Conservation (phyloP, 2,797 vertebrate genomes). For the Channa striata region DNA sequence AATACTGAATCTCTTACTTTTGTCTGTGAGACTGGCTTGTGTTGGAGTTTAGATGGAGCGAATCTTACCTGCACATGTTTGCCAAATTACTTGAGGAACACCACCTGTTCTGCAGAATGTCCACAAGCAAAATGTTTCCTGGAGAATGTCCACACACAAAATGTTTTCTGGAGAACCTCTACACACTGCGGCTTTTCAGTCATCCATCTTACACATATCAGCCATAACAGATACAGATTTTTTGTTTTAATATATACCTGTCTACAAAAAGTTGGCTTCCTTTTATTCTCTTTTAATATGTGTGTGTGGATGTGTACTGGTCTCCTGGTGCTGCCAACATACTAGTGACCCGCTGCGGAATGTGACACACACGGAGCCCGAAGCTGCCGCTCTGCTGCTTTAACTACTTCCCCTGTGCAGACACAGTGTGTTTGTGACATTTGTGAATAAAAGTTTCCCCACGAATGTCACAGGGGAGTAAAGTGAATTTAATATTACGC, state of each 20-base stretch:
- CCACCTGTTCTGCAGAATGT: neutral
- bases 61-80: neutral
- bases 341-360: neutral
- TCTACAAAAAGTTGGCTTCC: no score
- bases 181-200: neutral
- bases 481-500: neutral
- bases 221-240: neutral
- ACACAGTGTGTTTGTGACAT: neutral
- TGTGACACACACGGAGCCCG: neutral
- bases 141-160: neutral
- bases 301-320: neutral
- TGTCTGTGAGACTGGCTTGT: neutral
- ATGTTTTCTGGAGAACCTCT: neutral
- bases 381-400: neutral
- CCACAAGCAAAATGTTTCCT: no score
- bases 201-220: neutral
- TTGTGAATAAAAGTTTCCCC: neutral
- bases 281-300: no score
- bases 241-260: neutral
- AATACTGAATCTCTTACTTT: neutral
- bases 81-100: neutral
- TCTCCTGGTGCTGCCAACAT: neutral
- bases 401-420: no score
- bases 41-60: neutral
- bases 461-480: neutral